Percentiles rank a stretch among this genome's conserved stretches.
These are phyloP conservation scores for Caretta caretta DNA, from an alignment of 2,113 vertebrate species.

Conservation along the genomic window DNA sequence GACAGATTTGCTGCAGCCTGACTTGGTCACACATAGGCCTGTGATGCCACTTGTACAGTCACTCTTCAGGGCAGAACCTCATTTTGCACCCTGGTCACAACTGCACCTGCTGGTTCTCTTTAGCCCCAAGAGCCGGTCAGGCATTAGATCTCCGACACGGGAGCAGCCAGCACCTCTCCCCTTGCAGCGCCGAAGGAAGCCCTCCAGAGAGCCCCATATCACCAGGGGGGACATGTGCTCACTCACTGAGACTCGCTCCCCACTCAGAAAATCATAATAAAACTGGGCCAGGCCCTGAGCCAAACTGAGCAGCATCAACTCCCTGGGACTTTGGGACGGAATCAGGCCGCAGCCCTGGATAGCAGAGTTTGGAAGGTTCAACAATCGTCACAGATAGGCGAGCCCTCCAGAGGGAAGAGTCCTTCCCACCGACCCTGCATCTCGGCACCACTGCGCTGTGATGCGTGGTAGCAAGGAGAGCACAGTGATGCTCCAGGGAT, in stretches of 20 bases:
- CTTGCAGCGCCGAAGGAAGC: neutral
- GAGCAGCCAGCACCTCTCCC: neutral
- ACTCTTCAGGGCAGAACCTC: too few relatives aligned
- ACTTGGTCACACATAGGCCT: neutral
- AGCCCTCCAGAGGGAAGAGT: neutral
- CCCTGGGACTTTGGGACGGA: neutral
- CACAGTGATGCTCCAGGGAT: neutral
- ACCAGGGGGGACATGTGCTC: neutral
- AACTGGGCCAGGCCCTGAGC: neutral
- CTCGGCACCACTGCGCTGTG: neutral
- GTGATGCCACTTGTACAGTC: neutral
- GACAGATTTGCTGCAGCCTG: neutral
- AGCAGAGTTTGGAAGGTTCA: neutral
- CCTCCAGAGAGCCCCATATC: rapidly evolving
- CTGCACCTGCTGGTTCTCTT: neutral
- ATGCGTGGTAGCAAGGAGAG: neutral
- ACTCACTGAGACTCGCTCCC: neutral
- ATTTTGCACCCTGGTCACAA: neutral
- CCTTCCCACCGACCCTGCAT: neutral
- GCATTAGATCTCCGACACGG: neutral
- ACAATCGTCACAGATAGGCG: neutral
- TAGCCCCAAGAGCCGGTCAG: rapidly evolving
- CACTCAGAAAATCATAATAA: rapidly evolving
- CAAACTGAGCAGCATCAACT: neutral
- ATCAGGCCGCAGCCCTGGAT: neutral